Evolutionary conservation across 2,888 invertebrate species (phyloP).

Genomic region (Himalopsyche tibetana): DNA sequence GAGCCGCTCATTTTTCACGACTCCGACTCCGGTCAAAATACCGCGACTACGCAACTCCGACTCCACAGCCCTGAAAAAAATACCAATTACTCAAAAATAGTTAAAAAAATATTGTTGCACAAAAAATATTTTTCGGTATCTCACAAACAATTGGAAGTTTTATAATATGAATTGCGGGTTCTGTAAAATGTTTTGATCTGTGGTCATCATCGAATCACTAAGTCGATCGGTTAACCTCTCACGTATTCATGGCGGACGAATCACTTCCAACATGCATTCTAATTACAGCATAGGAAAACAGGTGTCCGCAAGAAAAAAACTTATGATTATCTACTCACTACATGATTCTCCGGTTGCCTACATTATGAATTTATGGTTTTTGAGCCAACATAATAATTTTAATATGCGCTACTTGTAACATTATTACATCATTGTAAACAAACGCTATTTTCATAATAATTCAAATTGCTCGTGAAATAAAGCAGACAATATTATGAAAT

Average conservation of each 20-base stretch:
- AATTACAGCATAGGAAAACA: conserved; percentile 52
- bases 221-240: conserved; percentile 57
- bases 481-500: too few relatives aligned
- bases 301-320: conserved; percentile 46
- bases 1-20: too few relatives aligned
- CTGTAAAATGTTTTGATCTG: conserved; percentile 17
- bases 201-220: conserved; percentile 35
- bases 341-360: background rate
- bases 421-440: background rate
- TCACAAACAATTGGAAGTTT: too few relatives aligned
- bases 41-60: too few relatives aligned
- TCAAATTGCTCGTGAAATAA: too few relatives aligned
- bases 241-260: conserved; percentile 49
- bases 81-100: too few relatives aligned
- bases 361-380: background rate
- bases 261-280: conserved; percentile 46
- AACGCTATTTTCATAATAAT: too few relatives aligned
- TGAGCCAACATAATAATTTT: background rate
- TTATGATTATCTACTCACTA: background rate
- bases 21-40: too few relatives aligned
- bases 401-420: background rate
- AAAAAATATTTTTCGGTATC: too few relatives aligned
- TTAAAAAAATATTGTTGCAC: too few relatives aligned
- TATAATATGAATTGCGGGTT: background rate
- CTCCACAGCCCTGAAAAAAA: too few relatives aligned